These are phyloP conservation scores for Phoenicopterus ruber DNA, from an alignment of 2,113 vertebrate genomes.

Conservation along the genomic window DNA sequence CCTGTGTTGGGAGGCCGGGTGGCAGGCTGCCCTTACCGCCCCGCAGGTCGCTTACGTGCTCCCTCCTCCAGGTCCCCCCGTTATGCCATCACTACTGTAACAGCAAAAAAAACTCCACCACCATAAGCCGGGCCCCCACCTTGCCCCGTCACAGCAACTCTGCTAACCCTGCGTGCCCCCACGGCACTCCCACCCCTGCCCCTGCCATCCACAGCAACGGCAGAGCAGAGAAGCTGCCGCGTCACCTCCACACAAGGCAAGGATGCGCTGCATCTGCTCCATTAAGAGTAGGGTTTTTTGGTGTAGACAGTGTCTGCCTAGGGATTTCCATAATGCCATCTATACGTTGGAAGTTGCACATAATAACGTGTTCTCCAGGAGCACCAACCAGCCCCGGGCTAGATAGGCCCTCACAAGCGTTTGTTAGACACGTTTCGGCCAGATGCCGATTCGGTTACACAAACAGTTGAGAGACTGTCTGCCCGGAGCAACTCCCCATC, in stretches of 20 bases:
- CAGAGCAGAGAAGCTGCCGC: background rate
- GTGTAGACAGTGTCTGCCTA: rapidly evolving
- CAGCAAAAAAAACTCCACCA: background rate
- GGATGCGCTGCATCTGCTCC: rapidly evolving
- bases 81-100: rapidly evolving
- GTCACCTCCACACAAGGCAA: rapidly evolving
- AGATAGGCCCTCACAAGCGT: rapidly evolving
- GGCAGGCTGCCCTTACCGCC: too few relatives aligned
- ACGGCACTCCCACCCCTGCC: background rate
- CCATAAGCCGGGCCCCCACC: background rate
- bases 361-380: rapidly evolving
- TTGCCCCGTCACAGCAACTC: background rate
- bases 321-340: rapidly evolving
- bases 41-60: rapidly evolving
- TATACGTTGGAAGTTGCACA: rapidly evolving
- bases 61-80: background rate
- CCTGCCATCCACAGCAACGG: rapidly evolving
- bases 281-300: rapidly evolving
- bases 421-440: background rate
- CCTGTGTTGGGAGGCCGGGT: background rate
- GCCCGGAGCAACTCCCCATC: background rate
- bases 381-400: background rate
- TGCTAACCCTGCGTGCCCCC: background rate
- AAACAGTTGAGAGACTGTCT: background rate
- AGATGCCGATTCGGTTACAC: background rate